phyloP scores from a whole-genome alignment of 2,113 vertebrate species.

The Lycocorax pyrrhopterus region DNA sequence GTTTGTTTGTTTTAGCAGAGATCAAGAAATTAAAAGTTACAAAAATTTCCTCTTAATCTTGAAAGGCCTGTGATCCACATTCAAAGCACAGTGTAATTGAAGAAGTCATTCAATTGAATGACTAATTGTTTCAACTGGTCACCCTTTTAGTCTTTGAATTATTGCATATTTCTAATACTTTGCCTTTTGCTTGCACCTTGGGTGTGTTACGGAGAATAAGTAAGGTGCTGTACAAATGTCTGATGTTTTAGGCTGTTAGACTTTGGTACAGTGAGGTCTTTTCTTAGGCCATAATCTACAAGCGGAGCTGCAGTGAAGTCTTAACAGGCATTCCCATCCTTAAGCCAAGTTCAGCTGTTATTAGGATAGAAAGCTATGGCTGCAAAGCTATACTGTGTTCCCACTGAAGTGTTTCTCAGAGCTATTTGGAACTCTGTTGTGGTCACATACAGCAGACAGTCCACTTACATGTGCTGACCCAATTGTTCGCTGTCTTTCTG shows the following conservation, averaged over 20 bases:
- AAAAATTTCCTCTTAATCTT: background rate
- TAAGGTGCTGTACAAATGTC: background rate
- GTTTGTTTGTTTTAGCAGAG: background rate
- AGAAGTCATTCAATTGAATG: background rate
- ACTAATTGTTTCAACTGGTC: background rate
- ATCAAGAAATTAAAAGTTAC: background rate
- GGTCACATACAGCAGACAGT: background rate
- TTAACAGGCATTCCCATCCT: background rate
- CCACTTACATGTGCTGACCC: background rate
- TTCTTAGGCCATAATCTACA: background rate
- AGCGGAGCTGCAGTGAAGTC: background rate
- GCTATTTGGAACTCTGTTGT: background rate
- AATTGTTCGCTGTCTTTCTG: background rate
- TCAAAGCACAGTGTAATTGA: background rate
- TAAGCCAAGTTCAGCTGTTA: background rate
- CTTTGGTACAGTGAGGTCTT: background rate
- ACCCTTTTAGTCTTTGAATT: background rate
- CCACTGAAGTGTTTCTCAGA: background rate
- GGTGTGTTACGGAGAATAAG: background rate
- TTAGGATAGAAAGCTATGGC: background rate
- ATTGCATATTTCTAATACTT: background rate
- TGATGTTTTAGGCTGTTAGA: background rate
- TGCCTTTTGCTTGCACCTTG: background rate
- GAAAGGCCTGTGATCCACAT: background rate
- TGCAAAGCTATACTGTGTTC: fast-evolving